Percentiles rank a stretch among this genome's conserved stretches.
phyloP scores from a whole-genome alignment of 2,797 vertebrate genomes.

The Coilia nasus region DNA sequence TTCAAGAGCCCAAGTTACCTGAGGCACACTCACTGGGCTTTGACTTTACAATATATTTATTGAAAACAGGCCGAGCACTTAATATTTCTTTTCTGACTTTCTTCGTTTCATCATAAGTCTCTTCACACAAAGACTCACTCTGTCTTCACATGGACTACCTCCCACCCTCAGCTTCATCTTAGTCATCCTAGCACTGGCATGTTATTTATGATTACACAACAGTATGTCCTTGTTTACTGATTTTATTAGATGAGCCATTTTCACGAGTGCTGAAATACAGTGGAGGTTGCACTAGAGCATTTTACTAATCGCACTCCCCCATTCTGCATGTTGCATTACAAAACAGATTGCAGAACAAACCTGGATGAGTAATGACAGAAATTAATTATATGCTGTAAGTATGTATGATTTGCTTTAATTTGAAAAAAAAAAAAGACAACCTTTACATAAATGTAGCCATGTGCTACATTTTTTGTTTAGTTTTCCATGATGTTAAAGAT shows the following conservation, averaged over 20 bases:
- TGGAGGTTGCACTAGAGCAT: background rate
- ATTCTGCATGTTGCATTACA: no score
- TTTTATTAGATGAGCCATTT: background rate
- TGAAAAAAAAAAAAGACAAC: background rate
- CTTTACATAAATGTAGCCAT: no score
- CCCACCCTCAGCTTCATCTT: background rate
- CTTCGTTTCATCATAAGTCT: background rate
- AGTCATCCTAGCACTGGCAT: background rate
- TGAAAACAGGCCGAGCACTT: background rate
- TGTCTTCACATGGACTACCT: background rate
- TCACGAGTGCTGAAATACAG: background rate
- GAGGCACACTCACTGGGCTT: background rate
- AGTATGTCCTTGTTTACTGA: background rate
- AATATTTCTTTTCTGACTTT: background rate
- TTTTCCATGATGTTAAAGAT: no score
- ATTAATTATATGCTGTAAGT: no score
- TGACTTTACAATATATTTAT: no score
- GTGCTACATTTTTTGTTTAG: no score
- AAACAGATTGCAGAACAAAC: no score
- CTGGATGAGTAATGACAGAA: no score
- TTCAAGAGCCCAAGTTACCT: background rate
- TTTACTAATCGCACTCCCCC: no score
- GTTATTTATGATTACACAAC: background rate
- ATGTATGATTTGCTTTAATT: no score
- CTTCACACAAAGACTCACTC: conserved; percentile 22